Evolutionary conservation across 2,888 invertebrate genomes (phyloP), one percentile per base, ranked within the genome.

Genomic region (Chrysolina oricalcia): DNA sequence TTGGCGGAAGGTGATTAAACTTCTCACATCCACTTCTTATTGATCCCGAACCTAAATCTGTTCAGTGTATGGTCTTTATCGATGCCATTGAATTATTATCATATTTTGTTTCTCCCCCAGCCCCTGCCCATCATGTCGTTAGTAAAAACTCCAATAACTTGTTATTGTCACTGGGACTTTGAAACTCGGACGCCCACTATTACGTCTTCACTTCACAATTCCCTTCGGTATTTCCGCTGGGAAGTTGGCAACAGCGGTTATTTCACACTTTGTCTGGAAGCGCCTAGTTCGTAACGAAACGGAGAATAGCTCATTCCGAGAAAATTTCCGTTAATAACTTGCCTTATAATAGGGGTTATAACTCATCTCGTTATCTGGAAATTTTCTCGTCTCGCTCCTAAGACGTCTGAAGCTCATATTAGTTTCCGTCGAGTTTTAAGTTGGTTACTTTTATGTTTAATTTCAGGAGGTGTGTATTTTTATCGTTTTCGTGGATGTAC

Each of bases 281-380:
- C 67, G 67, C 50, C 67, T 35, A 67, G 67, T 67, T 50, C 35
- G 70, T 46, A 56, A 63, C 53, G 63, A 73, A 53, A 53, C 41
- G 62, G 67, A 69, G 67, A 76, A 71, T 66, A 71, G 73, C 76
- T 76, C 71, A 76, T 76, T 73, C 48, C 71, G 64, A 71, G 68
- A 73, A 71, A 73, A 76, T 76, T 76, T 76, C 73, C 73, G 73
- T 68, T 76, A 73, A 76, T 76, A 73, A 73, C 76, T 73, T 46
- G 50, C 67, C 68, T 69, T 71, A 71, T 76, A 76, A 76, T 73
- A 59, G 71, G 63, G 41, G 70, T 68, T 50, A 71, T 76, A 76
- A 76, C 76, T 76, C 76, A 70, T 70, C 66, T 76, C 59, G 73
- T 76, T 73, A 76, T 76, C 76, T 70, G 41, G 23, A 59, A 46